Evolutionary conservation across 2,888 invertebrate species (phyloP), one percentile per base, ranked within the genome.

Genomic region (Salticus scenicus): DNA sequence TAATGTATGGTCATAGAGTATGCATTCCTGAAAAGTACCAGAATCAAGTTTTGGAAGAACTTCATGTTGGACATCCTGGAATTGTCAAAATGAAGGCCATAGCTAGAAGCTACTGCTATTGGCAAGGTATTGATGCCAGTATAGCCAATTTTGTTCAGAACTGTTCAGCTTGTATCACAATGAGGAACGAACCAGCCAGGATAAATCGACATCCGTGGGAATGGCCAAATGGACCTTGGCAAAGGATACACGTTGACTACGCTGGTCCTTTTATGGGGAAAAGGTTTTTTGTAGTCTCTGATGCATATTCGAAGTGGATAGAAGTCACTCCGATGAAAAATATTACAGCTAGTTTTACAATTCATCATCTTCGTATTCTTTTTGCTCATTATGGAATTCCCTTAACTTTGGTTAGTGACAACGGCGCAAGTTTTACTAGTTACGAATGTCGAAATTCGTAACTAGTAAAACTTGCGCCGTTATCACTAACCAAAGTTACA

Each of bases 171-270:
- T 74, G 64, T 74, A 74, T 74, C 74, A 64, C 74, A 74, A 74
- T 64, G 74, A 74, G 64, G 74, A 74, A 74, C 74, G 64, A 74
- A 74, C 64, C 74, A 74, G 74, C 74, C 64, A 74, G 74, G 74
- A 74, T 74, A 74, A 74, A 74, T 74, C 74, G 74, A 74, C 74
- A 74, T 74, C 74, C 74, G 74, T 74, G 74, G 74, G 74, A 74
- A 74, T 74, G 74, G 74, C 74, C 74, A 74, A 74, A 73, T 69
- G 51, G 69, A 67, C 89, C 90, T 20, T 91, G 90, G 90, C 89
- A 90, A 82, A 88, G 92, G 30, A 87, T 92, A 8, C 92, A 92
- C 89, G 88, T 91, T 30, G 92, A 92, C 88, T 92, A 91, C 89
- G 91, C 91, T 28, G 91, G 91, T 24, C 91, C 91, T 42, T 87